Conservation (phyloP, 53 echinoderm and acorn worm genomes). For the Temnopleurus reevesii region DNA sequence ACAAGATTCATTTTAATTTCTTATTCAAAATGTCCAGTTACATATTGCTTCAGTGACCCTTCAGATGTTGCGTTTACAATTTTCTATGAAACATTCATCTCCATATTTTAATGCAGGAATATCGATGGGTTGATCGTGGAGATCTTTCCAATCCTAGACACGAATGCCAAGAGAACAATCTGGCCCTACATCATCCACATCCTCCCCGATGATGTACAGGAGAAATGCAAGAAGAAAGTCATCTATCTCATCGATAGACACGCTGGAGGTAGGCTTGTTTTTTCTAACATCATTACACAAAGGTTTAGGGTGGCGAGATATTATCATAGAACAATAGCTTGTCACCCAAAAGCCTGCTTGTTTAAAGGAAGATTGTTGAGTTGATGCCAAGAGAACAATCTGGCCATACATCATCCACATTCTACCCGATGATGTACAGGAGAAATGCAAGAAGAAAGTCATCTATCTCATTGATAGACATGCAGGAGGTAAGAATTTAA, state of each 20-base stretch:
- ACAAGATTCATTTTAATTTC: too few species aligned
- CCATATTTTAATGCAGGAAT: constrained; percentile 62
- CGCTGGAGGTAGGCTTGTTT: constrained; percentile 83
- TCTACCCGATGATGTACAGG: constrained; percentile 92
- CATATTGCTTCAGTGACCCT: background rate
- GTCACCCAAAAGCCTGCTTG: too few species aligned
- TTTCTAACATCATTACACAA: too few species aligned
- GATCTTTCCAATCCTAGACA: constrained; percentile 92
- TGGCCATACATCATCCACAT: constrained; percentile 99
- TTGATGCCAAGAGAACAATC: constrained; percentile 94
- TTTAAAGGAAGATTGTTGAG: constrained; percentile 82
- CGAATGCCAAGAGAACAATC: constrained; percentile 92
- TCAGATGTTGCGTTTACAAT: background rate
- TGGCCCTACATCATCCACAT: constrained; percentile 99
- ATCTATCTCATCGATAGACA: constrained; percentile 95
- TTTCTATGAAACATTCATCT: background rate
- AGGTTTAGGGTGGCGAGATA: too few species aligned
- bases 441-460: constrained; percentile 93
- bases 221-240: constrained; percentile 93
- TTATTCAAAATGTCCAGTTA: too few species aligned
- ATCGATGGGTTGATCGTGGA: constrained; percentile 93
- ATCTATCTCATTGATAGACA: constrained; percentile 95
- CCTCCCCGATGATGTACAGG: constrained; percentile 92
- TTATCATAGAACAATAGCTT: too few species aligned
- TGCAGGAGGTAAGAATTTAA: constrained; percentile 83